Evolutionary conservation across 92 coral and sea anemone genomes (phyloP).

Genomic region (Epizoanthus ramosus): DNA sequence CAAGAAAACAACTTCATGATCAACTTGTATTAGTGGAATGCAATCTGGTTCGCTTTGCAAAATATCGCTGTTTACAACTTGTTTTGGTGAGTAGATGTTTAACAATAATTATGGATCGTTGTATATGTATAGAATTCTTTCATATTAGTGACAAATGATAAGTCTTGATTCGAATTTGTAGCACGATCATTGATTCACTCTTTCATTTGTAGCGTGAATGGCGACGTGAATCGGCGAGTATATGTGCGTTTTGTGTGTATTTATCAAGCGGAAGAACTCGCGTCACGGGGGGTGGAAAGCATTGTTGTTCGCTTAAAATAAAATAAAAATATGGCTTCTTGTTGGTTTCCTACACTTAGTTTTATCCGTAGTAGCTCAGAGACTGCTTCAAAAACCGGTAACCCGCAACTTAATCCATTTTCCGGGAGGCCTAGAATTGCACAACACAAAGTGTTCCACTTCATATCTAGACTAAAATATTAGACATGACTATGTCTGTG

Average conservation of each 20-base stretch:
- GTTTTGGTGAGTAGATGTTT: constrained; percentile 14
- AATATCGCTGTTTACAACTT: constrained; percentile 23
- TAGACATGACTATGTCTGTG: too few species aligned
- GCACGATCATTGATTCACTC: background rate
- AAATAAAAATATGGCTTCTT: too few species aligned
- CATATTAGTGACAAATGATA: background rate
- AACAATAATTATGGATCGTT: background rate
- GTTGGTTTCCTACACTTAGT: too few species aligned
- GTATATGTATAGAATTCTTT: background rate
- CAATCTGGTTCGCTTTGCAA: constrained; percentile 6
- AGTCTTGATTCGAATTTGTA: background rate
- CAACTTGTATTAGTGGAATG: background rate
- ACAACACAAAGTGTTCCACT: too few species aligned
- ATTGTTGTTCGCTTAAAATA: too few species aligned
- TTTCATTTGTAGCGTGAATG: background rate
- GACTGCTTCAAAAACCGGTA: too few species aligned
- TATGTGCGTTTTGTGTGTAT: background rate
- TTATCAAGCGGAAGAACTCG: background rate
- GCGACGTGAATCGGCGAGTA: background rate
- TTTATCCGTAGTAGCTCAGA: too few species aligned
- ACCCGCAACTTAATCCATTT: too few species aligned
- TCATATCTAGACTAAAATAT: too few species aligned
- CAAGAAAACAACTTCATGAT: background rate
- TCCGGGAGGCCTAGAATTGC: too few species aligned
- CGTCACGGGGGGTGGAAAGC: constrained; percentile 10